These are phyloP conservation scores for Drosophila multiciliata DNA, from an alignment of 2,888 invertebrate species.

Conservation along the genomic window DNA sequence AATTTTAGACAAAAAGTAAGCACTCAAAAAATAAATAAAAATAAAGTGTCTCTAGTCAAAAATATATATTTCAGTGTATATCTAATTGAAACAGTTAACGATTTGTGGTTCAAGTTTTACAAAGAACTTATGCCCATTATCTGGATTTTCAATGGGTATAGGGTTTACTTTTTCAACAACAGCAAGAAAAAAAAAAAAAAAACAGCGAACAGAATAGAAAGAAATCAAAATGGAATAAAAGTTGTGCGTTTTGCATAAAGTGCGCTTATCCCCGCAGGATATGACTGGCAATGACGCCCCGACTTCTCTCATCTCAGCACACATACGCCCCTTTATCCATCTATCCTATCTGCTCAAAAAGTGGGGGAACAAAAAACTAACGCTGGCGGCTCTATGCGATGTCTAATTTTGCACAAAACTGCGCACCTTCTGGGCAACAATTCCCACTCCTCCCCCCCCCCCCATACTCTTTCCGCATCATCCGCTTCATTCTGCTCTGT, in stretches of 20 bases:
- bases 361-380: conserved; percentile 31
- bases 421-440: conserved; percentile 38
- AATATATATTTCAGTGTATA: background rate
- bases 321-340: background rate
- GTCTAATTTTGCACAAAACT: conserved; percentile 73
- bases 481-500: background rate
- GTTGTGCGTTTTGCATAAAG: conserved; percentile 77
- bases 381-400: conserved; percentile 57
- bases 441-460: background rate
- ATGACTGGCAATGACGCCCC: conserved; percentile 73
- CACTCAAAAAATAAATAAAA: background rate
- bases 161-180: background rate
- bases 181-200: conserved; percentile 10
- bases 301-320: conserved; percentile 45
- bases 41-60: too few relatives aligned
- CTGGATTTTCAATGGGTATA: conserved; percentile 1
- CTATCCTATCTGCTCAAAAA: background rate
- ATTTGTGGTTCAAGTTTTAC: background rate
- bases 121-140: background rate
- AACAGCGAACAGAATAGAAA: conserved; percentile 40
- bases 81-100: background rate
- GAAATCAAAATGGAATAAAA: conserved; percentile 68
- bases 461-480: too few relatives aligned
- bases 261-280: conserved; percentile 77
- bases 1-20: too few relatives aligned